phyloP scores from a whole-genome alignment of 2,888 invertebrate species.

The Hypomecis atomaria region DNA sequence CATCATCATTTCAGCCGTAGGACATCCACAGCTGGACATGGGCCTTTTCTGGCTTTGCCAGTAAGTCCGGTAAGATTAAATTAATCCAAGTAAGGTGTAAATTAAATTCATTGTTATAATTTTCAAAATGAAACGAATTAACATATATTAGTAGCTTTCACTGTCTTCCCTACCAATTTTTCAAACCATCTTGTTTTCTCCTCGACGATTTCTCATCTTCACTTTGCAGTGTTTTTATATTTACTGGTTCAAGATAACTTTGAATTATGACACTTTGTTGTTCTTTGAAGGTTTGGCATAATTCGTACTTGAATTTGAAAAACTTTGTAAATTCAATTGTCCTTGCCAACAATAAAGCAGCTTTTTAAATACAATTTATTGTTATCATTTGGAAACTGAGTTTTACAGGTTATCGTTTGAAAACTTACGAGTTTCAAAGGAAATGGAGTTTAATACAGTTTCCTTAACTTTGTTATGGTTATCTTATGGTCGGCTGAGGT shows the following conservation, averaged over 20 bases:
- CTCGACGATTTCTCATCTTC: not conserved
- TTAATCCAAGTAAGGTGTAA: too few relatives aligned
- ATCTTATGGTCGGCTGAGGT: too few relatives aligned
- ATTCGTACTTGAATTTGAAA: constrained; percentile 47
- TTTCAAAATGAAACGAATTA: too few relatives aligned
- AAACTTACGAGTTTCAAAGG: not conserved
- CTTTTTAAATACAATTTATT: not conserved
- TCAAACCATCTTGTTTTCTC: not conserved
- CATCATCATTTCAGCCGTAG: too few relatives aligned
- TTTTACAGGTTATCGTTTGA: not conserved
- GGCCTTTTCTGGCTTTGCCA: too few relatives aligned
- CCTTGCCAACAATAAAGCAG: constrained; percentile 18
- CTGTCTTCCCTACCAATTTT: too few relatives aligned
- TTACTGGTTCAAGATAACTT: constrained; percentile 53
- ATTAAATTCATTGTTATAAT: too few relatives aligned
- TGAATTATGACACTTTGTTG: constrained; percentile 64
- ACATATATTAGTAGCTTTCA: too few relatives aligned
- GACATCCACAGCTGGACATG: too few relatives aligned
- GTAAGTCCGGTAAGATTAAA: too few relatives aligned
- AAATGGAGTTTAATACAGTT: not conserved
- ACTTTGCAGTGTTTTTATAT: constrained; percentile 15
- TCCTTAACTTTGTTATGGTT: too few relatives aligned
- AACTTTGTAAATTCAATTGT: constrained; percentile 40
- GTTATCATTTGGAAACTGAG: not conserved
- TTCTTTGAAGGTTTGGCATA: constrained; percentile 54